Conservation (phyloP, 2,888 invertebrate species). For the Linnaemya vulpina region DNA sequence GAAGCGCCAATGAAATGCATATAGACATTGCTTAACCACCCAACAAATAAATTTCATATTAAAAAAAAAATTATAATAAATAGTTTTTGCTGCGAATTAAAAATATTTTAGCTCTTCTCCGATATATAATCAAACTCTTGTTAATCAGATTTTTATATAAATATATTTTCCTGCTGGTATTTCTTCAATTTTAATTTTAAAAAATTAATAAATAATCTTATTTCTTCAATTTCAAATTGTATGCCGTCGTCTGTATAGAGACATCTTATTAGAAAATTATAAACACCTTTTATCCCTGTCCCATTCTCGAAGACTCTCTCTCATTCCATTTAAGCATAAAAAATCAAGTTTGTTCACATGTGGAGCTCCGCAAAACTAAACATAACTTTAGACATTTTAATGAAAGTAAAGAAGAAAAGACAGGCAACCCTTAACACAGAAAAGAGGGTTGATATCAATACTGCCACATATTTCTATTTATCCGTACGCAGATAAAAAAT, state of each 20-base stretch:
- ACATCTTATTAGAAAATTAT: slow-evolving; percentile 44
- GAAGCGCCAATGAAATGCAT: too few species aligned
- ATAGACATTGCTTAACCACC: too few species aligned
- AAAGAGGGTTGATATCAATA: slow-evolving; percentile 46
- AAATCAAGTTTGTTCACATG: slow-evolving; percentile 53
- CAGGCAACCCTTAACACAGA: slow-evolving; percentile 53
- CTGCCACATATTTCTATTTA: background rate
- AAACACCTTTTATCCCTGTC: background rate
- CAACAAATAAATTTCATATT: too few species aligned
- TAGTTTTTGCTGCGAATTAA: too few species aligned
- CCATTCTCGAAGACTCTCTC: background rate
- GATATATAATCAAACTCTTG: too few species aligned
- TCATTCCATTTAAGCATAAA: background rate
- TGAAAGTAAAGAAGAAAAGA: background rate
- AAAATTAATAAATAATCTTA: too few species aligned
- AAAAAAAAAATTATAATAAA: too few species aligned
- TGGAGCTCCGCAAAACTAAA: slow-evolving; percentile 30
- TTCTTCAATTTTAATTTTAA: too few species aligned
- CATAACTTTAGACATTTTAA: slow-evolving; percentile 8
- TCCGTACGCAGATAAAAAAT: background rate
- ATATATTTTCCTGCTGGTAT: too few species aligned
- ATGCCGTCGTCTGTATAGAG: background rate
- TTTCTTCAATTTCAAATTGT: background rate
- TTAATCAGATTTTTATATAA: too few species aligned
- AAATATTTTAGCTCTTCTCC: too few species aligned